phyloP scores from a whole-genome alignment of 2,888 invertebrate genomes.

The Syrista parreyssii region DNA sequence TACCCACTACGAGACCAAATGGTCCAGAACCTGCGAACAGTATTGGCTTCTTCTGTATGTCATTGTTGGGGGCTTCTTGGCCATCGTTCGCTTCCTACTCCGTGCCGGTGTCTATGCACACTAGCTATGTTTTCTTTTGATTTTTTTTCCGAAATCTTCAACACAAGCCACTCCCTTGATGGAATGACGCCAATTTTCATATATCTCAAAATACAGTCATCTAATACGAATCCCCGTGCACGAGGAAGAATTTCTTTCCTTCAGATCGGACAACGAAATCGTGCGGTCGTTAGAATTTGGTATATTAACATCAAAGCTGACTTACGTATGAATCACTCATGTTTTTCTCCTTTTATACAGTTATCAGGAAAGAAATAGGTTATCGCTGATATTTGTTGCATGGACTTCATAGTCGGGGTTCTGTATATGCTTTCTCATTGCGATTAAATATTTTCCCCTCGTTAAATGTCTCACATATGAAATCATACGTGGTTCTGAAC shows the following conservation, averaged over 20 bases:
- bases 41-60: background rate
- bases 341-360: background rate
- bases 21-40: background rate
- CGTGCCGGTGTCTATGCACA: background rate
- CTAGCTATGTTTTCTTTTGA: background rate
- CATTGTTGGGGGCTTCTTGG: background rate
- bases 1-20: background rate
- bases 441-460: background rate
- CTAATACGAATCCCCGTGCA: background rate
- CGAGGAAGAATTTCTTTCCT: background rate
- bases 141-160: background rate
- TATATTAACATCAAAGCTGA: background rate
- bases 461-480: background rate
- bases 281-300: background rate
- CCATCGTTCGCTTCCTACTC: background rate
- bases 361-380: background rate
- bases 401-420: background rate
- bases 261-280: background rate
- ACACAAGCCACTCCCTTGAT: too few species aligned
- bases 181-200: too few species aligned
- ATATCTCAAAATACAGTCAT: background rate
- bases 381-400: background rate
- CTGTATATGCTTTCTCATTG: background rate
- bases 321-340: background rate
- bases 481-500: background rate